phyloP scores from a whole-genome alignment of 2,113 vertebrate species.

The Setophaga petechia region DNA sequence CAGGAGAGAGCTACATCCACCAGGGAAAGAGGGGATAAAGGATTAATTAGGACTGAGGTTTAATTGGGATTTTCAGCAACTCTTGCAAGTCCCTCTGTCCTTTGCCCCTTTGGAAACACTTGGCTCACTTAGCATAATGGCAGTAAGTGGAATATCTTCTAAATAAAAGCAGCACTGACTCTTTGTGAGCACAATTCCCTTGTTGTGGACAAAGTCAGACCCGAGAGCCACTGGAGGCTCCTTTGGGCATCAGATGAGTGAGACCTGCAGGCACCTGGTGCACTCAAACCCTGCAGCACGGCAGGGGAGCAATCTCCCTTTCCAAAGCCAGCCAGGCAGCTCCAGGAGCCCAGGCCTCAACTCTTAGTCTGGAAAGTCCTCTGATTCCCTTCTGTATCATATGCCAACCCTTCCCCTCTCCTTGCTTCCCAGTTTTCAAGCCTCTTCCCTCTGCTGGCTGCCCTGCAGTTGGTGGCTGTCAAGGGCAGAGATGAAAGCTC shows the following conservation, averaged over 20 bases:
- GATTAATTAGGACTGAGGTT: background rate
- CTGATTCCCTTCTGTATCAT: background rate
- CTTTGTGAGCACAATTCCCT: background rate
- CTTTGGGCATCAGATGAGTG: background rate
- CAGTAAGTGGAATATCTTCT: background rate
- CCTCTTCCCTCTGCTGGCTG: background rate
- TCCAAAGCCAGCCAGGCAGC: background rate
- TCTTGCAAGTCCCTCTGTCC: background rate
- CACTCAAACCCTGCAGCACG: accelerated
- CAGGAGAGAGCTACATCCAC: background rate
- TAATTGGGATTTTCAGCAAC: background rate
- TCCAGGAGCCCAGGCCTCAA: background rate
- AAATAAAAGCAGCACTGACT: background rate
- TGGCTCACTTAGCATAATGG: background rate
- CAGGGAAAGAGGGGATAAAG: background rate
- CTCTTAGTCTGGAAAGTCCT: background rate
- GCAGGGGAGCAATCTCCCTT: background rate
- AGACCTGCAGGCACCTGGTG: background rate
- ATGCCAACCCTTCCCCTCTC: background rate
- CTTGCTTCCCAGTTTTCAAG: background rate
- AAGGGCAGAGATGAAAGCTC: background rate
- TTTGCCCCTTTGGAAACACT: background rate
- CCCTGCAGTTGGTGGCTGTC: background rate
- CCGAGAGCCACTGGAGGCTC: background rate
- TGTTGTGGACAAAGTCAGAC: background rate